These are phyloP conservation scores for Thinocorus orbignyianus DNA, from an alignment of 2,113 vertebrate genomes.

Conservation along the genomic window DNA sequence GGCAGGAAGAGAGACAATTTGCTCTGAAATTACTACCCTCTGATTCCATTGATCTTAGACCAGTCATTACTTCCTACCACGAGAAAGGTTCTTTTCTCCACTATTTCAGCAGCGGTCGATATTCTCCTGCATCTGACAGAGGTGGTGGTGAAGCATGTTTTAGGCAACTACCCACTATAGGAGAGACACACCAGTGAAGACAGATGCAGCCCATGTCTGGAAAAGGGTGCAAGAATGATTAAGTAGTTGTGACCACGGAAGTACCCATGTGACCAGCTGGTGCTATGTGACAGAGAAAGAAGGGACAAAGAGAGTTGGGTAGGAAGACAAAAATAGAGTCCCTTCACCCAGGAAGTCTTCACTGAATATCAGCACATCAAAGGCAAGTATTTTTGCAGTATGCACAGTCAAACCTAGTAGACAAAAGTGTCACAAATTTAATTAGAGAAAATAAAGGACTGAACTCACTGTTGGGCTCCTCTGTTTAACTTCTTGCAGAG, in stretches of 20 bases:
- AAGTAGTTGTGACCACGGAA: neutral
- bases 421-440: neutral
- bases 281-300: neutral
- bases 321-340: neutral
- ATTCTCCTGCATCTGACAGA: neutral
- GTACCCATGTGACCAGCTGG: neutral
- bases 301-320: neutral
- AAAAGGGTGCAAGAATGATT: neutral
- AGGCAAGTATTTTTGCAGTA: neutral
- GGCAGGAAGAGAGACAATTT: neutral
- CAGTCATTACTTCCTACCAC: neutral
- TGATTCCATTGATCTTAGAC: neutral
- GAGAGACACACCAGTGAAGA: neutral
- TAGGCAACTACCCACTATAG: neutral
- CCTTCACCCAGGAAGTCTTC: neutral
- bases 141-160: neutral
- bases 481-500: conserved; percentile 87
- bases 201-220: neutral
- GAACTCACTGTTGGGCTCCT: conserved; percentile 89
- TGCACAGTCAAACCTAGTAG: neutral
- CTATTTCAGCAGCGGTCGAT: neutral
- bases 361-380: neutral
- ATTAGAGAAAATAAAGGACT: neutral
- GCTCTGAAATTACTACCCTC: neutral
- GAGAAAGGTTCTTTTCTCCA: neutral